phyloP scores from a whole-genome alignment of 1,140 invertebrate genomes.

The Bicyclus anynana region DNA sequence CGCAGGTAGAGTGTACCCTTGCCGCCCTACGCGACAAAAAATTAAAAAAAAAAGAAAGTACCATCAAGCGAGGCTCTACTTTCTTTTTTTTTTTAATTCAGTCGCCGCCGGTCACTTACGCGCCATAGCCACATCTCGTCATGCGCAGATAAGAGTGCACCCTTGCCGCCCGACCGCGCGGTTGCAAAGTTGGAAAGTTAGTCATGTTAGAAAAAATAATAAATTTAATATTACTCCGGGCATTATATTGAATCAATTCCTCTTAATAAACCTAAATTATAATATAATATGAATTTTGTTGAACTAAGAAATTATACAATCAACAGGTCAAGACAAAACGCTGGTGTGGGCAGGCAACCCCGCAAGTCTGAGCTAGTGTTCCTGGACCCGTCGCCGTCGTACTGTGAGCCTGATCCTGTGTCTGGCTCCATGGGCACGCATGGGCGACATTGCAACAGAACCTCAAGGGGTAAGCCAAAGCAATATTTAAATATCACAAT shows the following conservation, averaged over 20 bases:
- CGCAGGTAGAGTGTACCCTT: conserved; percentile 48
- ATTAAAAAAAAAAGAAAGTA: too few species aligned
- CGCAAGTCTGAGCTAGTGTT: conserved; percentile 92
- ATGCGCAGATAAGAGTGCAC: conserved; percentile 59
- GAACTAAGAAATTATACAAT: background rate
- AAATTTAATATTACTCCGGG: too few species aligned
- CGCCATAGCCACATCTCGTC: conserved; percentile 57
- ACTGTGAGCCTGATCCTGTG: conserved; percentile 89
- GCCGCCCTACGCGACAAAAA: too few species aligned
- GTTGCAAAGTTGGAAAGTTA: too few species aligned
- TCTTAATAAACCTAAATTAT: too few species aligned
- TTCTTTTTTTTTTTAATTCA: too few species aligned
- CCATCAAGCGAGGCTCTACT: background rate
- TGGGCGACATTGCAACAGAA: conserved; percentile 90
- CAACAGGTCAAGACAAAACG: conserved; percentile 38
- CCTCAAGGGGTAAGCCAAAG: conserved; percentile 81
- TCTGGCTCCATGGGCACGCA: conserved; percentile 90
- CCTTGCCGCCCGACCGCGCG: background rate
- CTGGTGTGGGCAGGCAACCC: conserved; percentile 70
- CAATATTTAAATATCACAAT: background rate
- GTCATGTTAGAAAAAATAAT: too few species aligned
- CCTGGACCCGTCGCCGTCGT: conserved; percentile 93
- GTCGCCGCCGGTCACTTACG: conserved; percentile 59
- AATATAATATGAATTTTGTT: too few species aligned
- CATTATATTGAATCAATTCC: too few species aligned